Evolutionary conservation across 2,113 vertebrate genomes (phyloP), one percentile per base, ranked within the genome.

Genomic region (Plestiodon gilberti): DNA sequence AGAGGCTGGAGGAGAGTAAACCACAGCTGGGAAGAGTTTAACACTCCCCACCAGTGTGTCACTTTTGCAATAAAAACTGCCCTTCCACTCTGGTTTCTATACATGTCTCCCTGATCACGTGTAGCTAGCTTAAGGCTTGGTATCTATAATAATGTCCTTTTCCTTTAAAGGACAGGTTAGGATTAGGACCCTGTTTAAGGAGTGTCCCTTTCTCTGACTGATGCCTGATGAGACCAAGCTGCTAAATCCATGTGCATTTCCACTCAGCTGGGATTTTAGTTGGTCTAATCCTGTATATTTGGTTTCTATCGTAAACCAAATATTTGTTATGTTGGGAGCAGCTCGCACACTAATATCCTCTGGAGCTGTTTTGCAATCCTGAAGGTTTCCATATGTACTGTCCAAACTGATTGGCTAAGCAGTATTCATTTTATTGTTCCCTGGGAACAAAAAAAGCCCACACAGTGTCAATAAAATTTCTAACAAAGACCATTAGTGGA

Each of bases 341-440:
- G 92, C 90, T 87, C 77, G 88, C 91, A 80, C 33, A 43, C 78
- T 81, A 75, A 84, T 81, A 92, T 15, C 89, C 88, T 88, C 17
- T 84, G 89, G 86, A 92, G 85, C 74, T 90, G 91, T 93, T 89
- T 88, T 87, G 92, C 91, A 91, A 71, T 83, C 90, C 88, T 83
- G 23, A 89, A 93, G 89, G 90, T 92, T 90, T 91, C 93, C 52
- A 0, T 81, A 81, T 81, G 87, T 88, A 88, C 90, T 92, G 95
- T 93, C 92, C 92, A 90, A 87, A 85, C 82, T 28, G 64, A 88
- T 89, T 92, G 87, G 89, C 87, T 85, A 95, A 92, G 89, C 86
- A 84, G 65, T 59, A 67, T 91, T 92, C 89, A 89, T 76, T 94
- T 86, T 81, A 91, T 92, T 95, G 89, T 92, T 87, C 95, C 85